Base-by-base conservation (phyloP, 2,888 invertebrate species). In the Acleris literana region DNA sequence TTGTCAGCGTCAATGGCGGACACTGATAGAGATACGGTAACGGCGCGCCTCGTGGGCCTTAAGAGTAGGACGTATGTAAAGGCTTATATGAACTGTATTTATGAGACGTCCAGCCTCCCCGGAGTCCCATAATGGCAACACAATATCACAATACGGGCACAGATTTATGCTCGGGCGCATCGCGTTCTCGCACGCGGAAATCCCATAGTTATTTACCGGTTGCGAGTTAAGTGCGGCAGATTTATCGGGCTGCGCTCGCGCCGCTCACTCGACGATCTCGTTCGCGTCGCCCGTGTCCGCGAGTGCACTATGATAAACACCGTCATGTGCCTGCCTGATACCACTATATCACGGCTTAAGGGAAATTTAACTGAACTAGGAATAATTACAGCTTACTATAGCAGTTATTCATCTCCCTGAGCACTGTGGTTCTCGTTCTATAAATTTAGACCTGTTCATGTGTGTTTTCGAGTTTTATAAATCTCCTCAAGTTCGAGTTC, bases 191-290 rank as follows among this genome's bases (percentile, higher is more conserved):
- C 92, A 92, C 91, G 90, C 91, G 92, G 92, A 92, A 92, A 92
- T 91, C 92, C 89, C 90, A 90, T 91, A 89, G 92, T 92, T 92
- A 92, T 92, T 92, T 92, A 92, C 92, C 92, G 90, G 91, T 91
- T 88, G 91, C 87, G 88, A 90, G 90, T 85, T 91, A 91, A 91
- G 90, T 90, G 91, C 91, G 86, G 89, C 88, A 90, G 91, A 92
- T 92, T 92, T 92, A 92, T 92, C 90, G 90, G 83, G 77, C 72
- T 78, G 84, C 79, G 83, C 84, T 79, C 76, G 84, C 82, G 81
- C 76, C 72, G 74, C 75, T 76, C 79, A 79, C 78, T 78, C 82
- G 88, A 87, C 89, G 90, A 87, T 92, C 92, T 90, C 83, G 86
- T 91, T 90, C 87, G 87, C 84, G 78, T 81, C 78, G 76, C 77